Evolutionary conservation across 2,113 vertebrate genomes (phyloP), one percentile per base, ranked within the genome.

Genomic region (Xiphophorus maculatus): DNA sequence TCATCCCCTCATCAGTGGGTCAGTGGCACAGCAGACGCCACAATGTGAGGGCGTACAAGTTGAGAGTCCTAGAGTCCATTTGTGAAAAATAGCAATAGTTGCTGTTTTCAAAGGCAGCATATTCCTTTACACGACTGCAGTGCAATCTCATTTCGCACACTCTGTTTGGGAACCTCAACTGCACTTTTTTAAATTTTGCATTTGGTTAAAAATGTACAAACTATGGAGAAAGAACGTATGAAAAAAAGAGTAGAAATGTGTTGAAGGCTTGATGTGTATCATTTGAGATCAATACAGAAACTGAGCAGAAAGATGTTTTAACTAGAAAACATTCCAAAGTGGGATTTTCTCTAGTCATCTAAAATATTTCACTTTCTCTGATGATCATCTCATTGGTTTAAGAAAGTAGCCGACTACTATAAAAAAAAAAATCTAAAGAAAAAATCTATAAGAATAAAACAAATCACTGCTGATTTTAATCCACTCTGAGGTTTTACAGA

Each of bases 1-100:
- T 84, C 77, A 69, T 72, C 87, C 82, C 76, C 29, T 27, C 81
- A 91, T 32, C 81, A 91, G 80, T 91, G 90, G 90, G 88, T 93
- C 87, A 93, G 90, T 91, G 80, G 91, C 82, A 89, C 90, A 88
- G 83, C 85, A 87, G 85, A 91, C 86, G 67, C 40, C 64, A 10
- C 42, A 22, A 83, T 64, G 4, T 15, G 17, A 85, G 69, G 62
- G 61, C 35, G 63, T 72, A 72, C 76, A 58, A 74, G 78, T 66
- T 17, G 54, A 30, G 68, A 76, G 77, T 82, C 79, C 76, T n/a
- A 19, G 33, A 44, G 64, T 68, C 68, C 69, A 74, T 69, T 63
- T 40, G 62, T 81, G 25, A 82, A 61, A 71, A 61, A 67, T 13
- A 29, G 19, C 70, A 19, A 67, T 60, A 40, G 68, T 67, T 76